A percentile compares a stretch with the other conserved stretches of the same genome.
Conservation (phyloP, 1,140 invertebrate genomes). For the Phymastichus coffea region DNA sequence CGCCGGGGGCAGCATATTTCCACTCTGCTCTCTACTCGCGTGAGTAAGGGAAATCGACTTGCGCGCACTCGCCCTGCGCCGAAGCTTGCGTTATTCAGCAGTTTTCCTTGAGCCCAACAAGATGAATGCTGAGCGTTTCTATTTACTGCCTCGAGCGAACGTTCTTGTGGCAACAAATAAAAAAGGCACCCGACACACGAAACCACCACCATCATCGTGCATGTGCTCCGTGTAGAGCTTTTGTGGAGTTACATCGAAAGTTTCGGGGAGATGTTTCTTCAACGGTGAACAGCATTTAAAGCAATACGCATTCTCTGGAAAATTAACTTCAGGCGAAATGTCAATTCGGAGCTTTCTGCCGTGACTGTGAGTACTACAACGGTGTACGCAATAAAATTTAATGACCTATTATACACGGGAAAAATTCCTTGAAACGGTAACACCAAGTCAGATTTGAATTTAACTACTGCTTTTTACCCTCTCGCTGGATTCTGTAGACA, state of each 20-base stretch:
- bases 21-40: neutral
- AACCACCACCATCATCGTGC: neutral
- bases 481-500: neutral
- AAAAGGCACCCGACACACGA: neutral
- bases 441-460: no score
- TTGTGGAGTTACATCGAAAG: constrained; percentile 5
- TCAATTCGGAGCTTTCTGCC: no score
- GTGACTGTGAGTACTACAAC: no score
- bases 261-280: neutral
- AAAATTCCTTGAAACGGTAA: no score
- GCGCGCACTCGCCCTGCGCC: neutral
- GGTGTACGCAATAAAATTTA: no score
- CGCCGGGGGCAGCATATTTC: neutral
- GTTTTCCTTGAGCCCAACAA: constrained; percentile 12
- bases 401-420: no score
- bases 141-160: neutral
- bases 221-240: neutral
- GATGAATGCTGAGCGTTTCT: constrained; percentile 15
- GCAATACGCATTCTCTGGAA: no score
- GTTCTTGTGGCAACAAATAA: neutral
- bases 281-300: neutral
- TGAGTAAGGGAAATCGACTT: no score
- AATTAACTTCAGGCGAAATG: no score
- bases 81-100: constrained; percentile 18
- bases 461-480: neutral